These are phyloP conservation scores for Phrynocephalus guinanensis DNA, from an alignment of 2,797 vertebrate species.

Conservation along the genomic window DNA sequence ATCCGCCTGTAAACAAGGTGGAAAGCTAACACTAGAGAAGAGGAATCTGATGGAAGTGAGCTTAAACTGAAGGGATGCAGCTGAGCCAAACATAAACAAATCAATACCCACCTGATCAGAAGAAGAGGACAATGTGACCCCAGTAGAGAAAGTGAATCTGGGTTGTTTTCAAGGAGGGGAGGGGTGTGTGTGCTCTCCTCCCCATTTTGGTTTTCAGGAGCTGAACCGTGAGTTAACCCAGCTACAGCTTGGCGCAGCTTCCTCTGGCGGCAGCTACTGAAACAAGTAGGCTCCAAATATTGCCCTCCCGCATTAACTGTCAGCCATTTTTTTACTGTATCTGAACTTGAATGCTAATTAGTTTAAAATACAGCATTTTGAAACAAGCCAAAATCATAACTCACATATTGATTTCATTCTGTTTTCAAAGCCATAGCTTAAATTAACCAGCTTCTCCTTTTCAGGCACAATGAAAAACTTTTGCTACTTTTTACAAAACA, in stretches of 20 bases:
- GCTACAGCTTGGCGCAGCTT: no score
- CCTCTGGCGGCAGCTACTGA: no score
- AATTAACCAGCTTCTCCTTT: not conserved
- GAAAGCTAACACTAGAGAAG: not conserved
- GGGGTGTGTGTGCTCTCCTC: not conserved
- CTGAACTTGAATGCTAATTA: not conserved
- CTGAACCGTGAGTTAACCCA: no score
- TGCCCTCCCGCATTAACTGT: not conserved
- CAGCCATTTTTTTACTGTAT: not conserved
- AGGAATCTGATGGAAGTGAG: no score
- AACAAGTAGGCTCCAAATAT: not conserved
- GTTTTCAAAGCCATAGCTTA: not conserved
- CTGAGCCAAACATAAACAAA: not conserved
- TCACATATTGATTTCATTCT: not conserved
- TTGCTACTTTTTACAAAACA: not conserved
- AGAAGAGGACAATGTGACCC: not conserved
- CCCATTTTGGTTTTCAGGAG: not conserved
- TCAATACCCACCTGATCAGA: no score
- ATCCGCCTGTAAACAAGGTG: not conserved
- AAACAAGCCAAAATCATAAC: not conserved
- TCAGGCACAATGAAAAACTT: not conserved
- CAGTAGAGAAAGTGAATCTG: no score
- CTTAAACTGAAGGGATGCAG: not conserved
- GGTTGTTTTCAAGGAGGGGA: no score
- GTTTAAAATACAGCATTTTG: not conserved